phyloP scores from a whole-genome alignment of 2,888 invertebrate genomes.

The Noctuana brunneofusca region DNA sequence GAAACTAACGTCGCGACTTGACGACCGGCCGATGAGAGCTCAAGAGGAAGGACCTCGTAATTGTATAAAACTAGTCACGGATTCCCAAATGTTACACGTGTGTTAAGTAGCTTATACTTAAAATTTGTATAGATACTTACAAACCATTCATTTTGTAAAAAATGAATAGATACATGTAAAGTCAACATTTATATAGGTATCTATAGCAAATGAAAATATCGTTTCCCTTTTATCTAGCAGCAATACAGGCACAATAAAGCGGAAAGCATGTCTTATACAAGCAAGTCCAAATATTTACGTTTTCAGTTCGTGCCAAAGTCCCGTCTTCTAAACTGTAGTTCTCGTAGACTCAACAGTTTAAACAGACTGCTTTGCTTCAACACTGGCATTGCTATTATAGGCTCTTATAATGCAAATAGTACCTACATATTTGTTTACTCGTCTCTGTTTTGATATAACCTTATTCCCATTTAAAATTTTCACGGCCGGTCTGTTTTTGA shows the following conservation, averaged over 20 bases:
- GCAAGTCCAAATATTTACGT: constrained; percentile 37
- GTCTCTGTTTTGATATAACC: neutral
- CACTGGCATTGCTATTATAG: constrained; percentile 24
- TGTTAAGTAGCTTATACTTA: too few relatives aligned
- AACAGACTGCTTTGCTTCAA: constrained; percentile 40
- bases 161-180: too few relatives aligned
- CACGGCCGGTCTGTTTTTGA: too few relatives aligned
- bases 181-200: neutral
- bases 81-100: too few relatives aligned
- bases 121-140: too few relatives aligned
- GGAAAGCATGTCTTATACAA: constrained; percentile 22
- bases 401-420: neutral
- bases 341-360: constrained; percentile 47
- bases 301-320: constrained; percentile 52
- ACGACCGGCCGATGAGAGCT: too few relatives aligned
- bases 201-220: neutral
- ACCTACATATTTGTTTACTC: neutral
- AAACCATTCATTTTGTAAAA: too few relatives aligned
- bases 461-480: too few relatives aligned
- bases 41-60: too few relatives aligned
- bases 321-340: constrained; percentile 41
- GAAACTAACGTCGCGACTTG: too few relatives aligned
- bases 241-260: constrained; percentile 18
- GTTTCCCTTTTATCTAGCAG: constrained; percentile 5
- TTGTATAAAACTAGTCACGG: too few relatives aligned